Base-by-base conservation (phyloP, 2,113 vertebrate genomes). In the Parus major region DNA sequence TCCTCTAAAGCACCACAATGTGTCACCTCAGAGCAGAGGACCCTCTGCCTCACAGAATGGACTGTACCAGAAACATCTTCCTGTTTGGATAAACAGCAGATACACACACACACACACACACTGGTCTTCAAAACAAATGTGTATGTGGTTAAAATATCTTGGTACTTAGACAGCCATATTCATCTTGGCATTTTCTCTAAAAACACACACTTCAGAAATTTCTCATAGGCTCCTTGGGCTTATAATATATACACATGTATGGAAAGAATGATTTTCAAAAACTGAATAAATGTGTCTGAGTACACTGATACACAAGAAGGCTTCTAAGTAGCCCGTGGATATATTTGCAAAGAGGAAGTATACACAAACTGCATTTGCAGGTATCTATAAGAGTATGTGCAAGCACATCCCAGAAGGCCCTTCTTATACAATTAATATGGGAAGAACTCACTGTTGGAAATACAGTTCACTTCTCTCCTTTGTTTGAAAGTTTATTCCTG, bases 401-500 rank as follows among this genome's bases (percentile, higher is more conserved):
- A 77, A 78, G 35, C 18, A 83, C 17, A 76, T 28, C 33, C 61
- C 73, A 85, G 44, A 46, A 65, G 46, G 27, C 65, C 42, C 83
- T 82, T 88, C 53, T 50, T 61, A 63, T 31, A 66, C 56, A 77
- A 78, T 83, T 72, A 82, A 61, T 59, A 87, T 6, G 29, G 59
- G 79, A 82, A 88, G n/a, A 90, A 69, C 39, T 73, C 55, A 20
- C 50, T 79, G 47, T 49, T 55, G 63, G 66, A 92, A 84, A 92
- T 29, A 63, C 0, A 79, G 41, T 69, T 84, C 5, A 12, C 57
- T 87, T 91, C 75, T 92, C 5, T n/a, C 17, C 14, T 84, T 89
- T 86, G 49, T 71, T 69, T 72, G 61, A 72, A 79, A 94, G 75
- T 72, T 92, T 88, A 73, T 86, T 90, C 42, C 76, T 91, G 57